Percentiles rank a stretch among this genome's conserved stretches.
phyloP scores from a whole-genome alignment of 2,888 invertebrate genomes.

The Sphaeridia pumilis region DNA sequence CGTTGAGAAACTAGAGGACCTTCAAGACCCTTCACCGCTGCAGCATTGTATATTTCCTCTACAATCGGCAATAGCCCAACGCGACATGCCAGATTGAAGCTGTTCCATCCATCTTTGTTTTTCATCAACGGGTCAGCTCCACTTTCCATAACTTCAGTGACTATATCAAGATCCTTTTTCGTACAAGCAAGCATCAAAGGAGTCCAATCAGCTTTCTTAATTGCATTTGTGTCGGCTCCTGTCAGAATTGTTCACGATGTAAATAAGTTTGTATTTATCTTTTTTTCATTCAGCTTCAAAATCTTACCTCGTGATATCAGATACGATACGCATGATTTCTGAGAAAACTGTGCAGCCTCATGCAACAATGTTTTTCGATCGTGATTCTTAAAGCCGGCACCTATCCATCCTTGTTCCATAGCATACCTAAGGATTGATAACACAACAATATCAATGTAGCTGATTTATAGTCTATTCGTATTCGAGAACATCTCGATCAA shows the following conservation, averaged over 20 bases:
- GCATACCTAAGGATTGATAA: constrained; percentile 5
- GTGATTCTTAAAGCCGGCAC: constrained; percentile 3
- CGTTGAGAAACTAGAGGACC: no score
- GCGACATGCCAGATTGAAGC: constrained; percentile 49
- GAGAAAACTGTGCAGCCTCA: constrained; percentile 9
- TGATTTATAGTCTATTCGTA: no score
- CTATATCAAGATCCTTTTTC: constrained; percentile 40
- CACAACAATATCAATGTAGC: no score
- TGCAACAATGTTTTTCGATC: constrained; percentile 12
- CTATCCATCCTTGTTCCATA: background rate
- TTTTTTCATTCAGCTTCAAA: no score
- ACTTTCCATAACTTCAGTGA: constrained; percentile 40
- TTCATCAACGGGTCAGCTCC: constrained; percentile 44
- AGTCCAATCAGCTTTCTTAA: constrained; percentile 57
- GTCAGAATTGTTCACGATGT: background rate
- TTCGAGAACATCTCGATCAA: no score
- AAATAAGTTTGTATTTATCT: background rate
- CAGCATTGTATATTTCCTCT: no score
- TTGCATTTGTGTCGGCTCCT: constrained; percentile 47
- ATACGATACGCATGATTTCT: background rate
- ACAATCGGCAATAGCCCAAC: constrained; percentile 45
- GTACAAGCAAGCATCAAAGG: constrained; percentile 57
- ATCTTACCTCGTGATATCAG: constrained; percentile 5
- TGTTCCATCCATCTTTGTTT: constrained; percentile 59
- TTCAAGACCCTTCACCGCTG: no score